These are phyloP conservation scores for Heliothis subflexa DNA, from an alignment of 1,140 invertebrate species.

Conservation along the genomic window DNA sequence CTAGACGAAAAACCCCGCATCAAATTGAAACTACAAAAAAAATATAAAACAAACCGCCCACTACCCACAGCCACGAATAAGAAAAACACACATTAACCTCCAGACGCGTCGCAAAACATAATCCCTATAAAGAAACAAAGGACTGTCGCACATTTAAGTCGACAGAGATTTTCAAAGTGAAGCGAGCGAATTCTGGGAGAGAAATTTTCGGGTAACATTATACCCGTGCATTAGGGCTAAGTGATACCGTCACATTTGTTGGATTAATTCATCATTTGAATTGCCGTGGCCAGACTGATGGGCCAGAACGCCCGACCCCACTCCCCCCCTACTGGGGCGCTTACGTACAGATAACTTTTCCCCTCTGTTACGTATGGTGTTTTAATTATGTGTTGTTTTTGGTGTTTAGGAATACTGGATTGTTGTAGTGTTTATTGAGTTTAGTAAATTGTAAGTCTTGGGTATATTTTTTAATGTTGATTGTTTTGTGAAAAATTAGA, in stretches of 20 bases:
- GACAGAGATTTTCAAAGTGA: conserved; percentile 58
- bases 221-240: conserved; percentile 85
- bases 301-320: conserved; percentile 71
- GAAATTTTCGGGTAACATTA: conserved; percentile 83
- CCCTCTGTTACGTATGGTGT: conserved; percentile 66
- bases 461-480: too few relatives aligned
- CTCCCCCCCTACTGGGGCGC: conserved; percentile 40
- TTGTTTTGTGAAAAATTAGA: too few relatives aligned
- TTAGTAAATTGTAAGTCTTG: background rate
- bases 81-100: conserved; percentile 48
- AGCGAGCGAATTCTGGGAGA: conserved; percentile 51
- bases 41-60: conserved; percentile 4
- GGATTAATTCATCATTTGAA: conserved; percentile 86
- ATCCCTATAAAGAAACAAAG: conserved; percentile 57
- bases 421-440: conserved; percentile 10
- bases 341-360: conserved; percentile 50
- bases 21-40: background rate
- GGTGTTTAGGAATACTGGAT: conserved; percentile 12
- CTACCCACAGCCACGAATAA: conserved; percentile 15
- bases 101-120: conserved; percentile 47
- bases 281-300: conserved; percentile 86
- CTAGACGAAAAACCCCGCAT: background rate
- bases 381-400: conserved; percentile 62
- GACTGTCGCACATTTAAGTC: conserved; percentile 59
- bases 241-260: conserved; percentile 86